Evolutionary conservation across 2,888 invertebrate species (phyloP).

Genomic region (Heliothis peltigera): DNA sequence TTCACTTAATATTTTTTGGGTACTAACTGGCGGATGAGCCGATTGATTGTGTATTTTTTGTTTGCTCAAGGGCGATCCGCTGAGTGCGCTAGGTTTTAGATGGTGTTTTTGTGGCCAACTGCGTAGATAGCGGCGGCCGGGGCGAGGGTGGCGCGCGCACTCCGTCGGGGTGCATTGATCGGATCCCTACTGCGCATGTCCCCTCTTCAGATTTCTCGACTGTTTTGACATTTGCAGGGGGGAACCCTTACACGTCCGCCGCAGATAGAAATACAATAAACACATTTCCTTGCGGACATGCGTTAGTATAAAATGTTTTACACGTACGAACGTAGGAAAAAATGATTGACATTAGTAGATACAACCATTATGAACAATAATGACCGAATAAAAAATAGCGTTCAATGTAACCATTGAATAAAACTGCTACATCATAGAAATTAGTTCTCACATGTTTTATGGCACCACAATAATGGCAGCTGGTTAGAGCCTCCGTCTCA

Average conservation of each 20-base stretch:
- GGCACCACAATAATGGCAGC: slow-evolving; percentile 22
- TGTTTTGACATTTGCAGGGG: slow-evolving; percentile 81
- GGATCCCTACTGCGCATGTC: slow-evolving; percentile 85
- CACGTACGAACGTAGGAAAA: neutral
- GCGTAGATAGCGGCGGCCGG: slow-evolving; percentile 81
- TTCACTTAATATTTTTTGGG: slow-evolving; percentile 67
- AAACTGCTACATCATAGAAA: slow-evolving; percentile 43
- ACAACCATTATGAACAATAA: slow-evolving; percentile 5
- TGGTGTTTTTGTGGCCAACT: slow-evolving; percentile 85
- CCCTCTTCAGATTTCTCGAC: slow-evolving; percentile 72
- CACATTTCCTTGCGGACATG: slow-evolving; percentile 9
- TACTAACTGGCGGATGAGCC: slow-evolving; percentile 64
- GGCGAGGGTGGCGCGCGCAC: slow-evolving; percentile 86
- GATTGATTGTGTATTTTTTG: slow-evolving; percentile 72
- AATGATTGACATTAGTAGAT: neutral
- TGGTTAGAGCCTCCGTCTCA: slow-evolving; percentile 17
- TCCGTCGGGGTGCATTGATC: slow-evolving; percentile 86
- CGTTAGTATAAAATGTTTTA: neutral
- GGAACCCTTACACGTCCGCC: slow-evolving; percentile 46
- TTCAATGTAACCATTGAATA: slow-evolving; percentile 41
- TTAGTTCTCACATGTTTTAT: slow-evolving; percentile 53
- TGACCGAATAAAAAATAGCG: slow-evolving; percentile 21
- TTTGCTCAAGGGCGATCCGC: slow-evolving; percentile 75
- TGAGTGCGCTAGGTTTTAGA: slow-evolving; percentile 72
- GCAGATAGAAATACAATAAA: slow-evolving; percentile 37